phyloP scores from a whole-genome alignment of 2,113 vertebrate genomes.

The Microcebus tavaratra region DNA sequence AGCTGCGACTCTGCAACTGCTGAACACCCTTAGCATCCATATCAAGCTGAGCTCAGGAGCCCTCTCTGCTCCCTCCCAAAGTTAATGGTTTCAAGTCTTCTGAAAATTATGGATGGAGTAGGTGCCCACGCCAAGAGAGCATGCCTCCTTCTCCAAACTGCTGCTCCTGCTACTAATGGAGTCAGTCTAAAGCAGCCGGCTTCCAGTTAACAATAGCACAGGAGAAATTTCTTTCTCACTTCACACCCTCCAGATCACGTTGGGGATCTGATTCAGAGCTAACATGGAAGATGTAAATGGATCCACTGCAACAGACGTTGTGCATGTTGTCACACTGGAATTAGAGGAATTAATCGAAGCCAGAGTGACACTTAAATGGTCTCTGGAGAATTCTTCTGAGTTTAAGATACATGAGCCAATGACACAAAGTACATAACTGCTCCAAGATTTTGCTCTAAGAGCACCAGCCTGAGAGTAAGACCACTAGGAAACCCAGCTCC shows the following conservation, averaged over 20 bases:
- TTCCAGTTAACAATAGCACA: neutral
- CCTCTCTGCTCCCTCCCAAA: constrained; percentile 62
- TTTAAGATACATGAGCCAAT: neutral
- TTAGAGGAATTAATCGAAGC: neutral
- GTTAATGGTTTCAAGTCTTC: constrained; percentile 68
- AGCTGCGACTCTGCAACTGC: neutral
- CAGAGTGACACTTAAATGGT: neutral
- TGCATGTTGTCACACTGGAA: neutral
- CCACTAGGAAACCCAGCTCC: neutral
- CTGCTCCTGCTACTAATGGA: neutral
- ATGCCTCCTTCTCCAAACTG: neutral
- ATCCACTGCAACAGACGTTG: neutral
- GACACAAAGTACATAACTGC: neutral
- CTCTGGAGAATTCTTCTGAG: neutral
- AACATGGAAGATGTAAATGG: neutral
- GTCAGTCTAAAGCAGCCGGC: neutral
- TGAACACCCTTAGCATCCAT: constrained; percentile 37
- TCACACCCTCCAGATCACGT: neutral
- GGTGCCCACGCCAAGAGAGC: neutral
- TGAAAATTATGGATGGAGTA: constrained; percentile 31
- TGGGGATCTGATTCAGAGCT: neutral
- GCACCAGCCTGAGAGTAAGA: neutral
- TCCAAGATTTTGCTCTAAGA: neutral
- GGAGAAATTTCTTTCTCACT: neutral
- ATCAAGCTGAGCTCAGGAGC: constrained; percentile 55